Evolutionary conservation across 2,797 vertebrate genomes (phyloP).

Genomic region (Squalus acanthias): DNA sequence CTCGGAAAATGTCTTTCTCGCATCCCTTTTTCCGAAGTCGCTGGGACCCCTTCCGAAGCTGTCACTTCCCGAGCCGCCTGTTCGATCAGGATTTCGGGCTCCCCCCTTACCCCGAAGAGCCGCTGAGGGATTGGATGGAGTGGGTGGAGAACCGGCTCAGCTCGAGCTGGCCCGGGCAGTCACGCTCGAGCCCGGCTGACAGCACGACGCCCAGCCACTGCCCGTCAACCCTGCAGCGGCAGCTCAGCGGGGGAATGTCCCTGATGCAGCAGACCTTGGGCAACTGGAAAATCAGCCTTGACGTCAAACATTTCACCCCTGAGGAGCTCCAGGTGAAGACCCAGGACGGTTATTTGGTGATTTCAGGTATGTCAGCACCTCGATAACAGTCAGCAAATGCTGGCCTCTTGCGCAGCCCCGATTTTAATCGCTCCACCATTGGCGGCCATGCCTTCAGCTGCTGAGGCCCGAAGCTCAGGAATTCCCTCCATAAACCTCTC

Average conservation of each 20-base stretch:
- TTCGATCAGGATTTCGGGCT: constrained; percentile 55
- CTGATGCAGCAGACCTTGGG: constrained; percentile 47
- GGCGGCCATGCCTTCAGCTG: neutral
- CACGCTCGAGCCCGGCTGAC: neutral
- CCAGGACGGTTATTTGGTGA: constrained; percentile 57
- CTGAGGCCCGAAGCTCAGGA: neutral
- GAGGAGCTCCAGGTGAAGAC: constrained; percentile 57
- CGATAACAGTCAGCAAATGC: neutral
- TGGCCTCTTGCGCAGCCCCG: neutral
- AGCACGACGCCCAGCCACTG: neutral
- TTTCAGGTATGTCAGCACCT: constrained; percentile 54
- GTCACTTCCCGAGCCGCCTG: constrained; percentile 51
- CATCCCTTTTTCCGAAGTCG: constrained; percentile 24
- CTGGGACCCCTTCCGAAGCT: constrained; percentile 51
- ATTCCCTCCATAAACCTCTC: neutral
- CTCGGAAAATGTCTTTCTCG: neutral
- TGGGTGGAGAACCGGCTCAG: constrained; percentile 50
- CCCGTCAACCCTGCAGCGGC: neutral
- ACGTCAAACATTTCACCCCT: constrained; percentile 62
- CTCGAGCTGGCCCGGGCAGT: constrained; percentile 53
- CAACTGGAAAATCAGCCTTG: constrained; percentile 63
- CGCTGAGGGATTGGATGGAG: constrained; percentile 52
- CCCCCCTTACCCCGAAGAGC: constrained; percentile 51
- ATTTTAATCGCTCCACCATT: neutral
- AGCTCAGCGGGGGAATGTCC: constrained; percentile 50